Base-by-base conservation (phyloP, 1,140 invertebrate genomes). In the Drosophila athabasca region DNA sequence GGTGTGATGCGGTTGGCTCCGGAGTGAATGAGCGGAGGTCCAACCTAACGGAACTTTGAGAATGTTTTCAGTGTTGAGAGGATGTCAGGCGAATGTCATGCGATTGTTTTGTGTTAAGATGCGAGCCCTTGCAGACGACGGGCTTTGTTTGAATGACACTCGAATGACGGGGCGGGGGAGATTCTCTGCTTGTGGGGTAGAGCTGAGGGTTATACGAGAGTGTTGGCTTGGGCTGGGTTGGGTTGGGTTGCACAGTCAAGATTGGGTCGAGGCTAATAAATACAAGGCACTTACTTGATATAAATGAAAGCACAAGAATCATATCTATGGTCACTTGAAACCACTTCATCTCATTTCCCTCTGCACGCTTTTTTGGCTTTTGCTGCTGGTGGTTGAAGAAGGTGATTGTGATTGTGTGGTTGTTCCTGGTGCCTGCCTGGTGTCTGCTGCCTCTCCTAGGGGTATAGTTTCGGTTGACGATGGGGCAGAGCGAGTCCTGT, bases 261-360 rank as follows among this genome's bases (percentile, higher is more conserved):
- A 44, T 46, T 39, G 50, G 54, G 29, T 72, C 51, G 53, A 41
- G 55, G 82, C 62, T 79, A 83, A 83, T 84, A 85, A 80, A 80
- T 83, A 69, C 41, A 24, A 59, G 79, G 55, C 69, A 87, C 85
- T 90, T 90, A 90, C 85, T 90, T 87, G 85, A 88, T 90, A 90
- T 90, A 87, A 87, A 85, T 90, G 85, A 90, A 90, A 90, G 85
- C 85, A 90, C 85, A 82, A 90, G 85, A 90, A 90, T 90, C 85
- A 90, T 90, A 90, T 90, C 85, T 87, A 90, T 90, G 81, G 87
- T 85, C 85, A 90, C 85, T 90, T 90, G 85, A 90, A 90, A 90
- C 85, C 85, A 90, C 85, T 90, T 90, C 85, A 90, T 90, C 81
- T 90, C 85, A 90, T 90, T 87, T 90, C 87, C 85, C 85, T 87